Evolutionary conservation across 2,113 vertebrate species (phyloP).

Genomic region (Hyla sarda): DNA sequence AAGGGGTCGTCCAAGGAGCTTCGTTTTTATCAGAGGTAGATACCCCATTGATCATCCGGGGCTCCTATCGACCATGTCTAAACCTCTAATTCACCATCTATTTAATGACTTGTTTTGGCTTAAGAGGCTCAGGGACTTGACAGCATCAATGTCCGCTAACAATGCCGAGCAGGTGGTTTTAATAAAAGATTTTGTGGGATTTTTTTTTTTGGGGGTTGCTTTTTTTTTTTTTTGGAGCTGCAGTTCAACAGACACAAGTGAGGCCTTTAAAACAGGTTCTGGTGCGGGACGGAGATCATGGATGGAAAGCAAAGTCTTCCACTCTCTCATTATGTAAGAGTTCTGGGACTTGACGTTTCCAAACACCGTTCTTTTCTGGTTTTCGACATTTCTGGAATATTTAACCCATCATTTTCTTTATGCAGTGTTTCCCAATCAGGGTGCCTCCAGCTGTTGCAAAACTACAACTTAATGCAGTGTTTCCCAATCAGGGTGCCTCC

Average conservation of each 20-base stretch:
- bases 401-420: background rate
- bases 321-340: conserved; percentile 60
- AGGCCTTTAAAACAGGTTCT: conserved; percentile 72
- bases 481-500: background rate
- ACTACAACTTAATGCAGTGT: background rate
- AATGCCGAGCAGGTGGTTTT: conserved; percentile 82
- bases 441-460: background rate
- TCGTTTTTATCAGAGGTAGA: conserved; percentile 76
- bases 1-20: conserved; percentile 58
- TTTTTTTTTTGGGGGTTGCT: conserved; percentile 75
- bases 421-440: background rate
- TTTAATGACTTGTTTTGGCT: conserved; percentile 85
- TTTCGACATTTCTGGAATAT: conserved; percentile 17
- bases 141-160: conserved; percentile 74
- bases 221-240: conserved; percentile 73
- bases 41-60: conserved; percentile 82
- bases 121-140: conserved; percentile 75
- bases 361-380: conserved; percentile 22
- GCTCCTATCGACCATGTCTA: conserved; percentile 74
- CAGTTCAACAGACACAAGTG: conserved; percentile 81
- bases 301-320: conserved; percentile 60
- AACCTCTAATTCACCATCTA: conserved; percentile 75
- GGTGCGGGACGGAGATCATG: conserved; percentile 65
- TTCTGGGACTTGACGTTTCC: conserved; percentile 43
- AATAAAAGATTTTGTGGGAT: conserved; percentile 75